Base-by-base conservation (phyloP, 2,797 vertebrate genomes). In the Pangasius djambal region DNA sequence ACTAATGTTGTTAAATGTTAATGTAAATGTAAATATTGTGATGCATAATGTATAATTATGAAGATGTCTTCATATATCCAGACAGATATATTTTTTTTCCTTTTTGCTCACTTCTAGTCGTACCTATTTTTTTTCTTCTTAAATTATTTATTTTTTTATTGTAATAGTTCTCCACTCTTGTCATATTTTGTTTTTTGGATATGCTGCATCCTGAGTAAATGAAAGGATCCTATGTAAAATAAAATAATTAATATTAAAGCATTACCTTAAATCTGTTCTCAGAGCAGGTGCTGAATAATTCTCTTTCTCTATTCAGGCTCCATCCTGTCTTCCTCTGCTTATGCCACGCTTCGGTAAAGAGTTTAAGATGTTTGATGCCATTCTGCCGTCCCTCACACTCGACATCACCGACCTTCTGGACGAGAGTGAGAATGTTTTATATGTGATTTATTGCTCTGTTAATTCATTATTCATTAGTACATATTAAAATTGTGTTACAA, bases 351-450 rank as follows among this genome's bases (percentile, higher is more conserved):
- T 97, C 34, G 97, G 97, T 2, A 97, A 97, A 90, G 96, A 97
- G 89, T 97, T 96, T 90, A 97, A 97, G 92, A 97, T 97, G 96
- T 97, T 97, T 85, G 96, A 96, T 0, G 96, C 95, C 92, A 97
- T 97, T 89, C 93, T 96, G 88, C 97, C 97, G 1, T 95, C 96
- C 0, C 94, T 97, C 65, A 94, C 92, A 78, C 93, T 97, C 52
- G 97, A 97, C 94, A 94, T 97, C 92, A 97, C 97, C 0, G 97
- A 97, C 94, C 95, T 97, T 48, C 95, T 97, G 92, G 97, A 97
- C 15, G 96, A 97, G 93, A 94, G 97, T 97, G 90, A 95, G 95
- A 9, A 44, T 6, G 9, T 25, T 1, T 65, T 55, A 1, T 44
- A 22, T 75, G 15, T 13, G 9, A 37, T 74, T 61, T 63, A 3